Percentiles rank a stretch among this genome's conserved stretches.
These are phyloP conservation scores for Vollenhovia emeryi DNA, from an alignment of 1,140 invertebrate genomes.

Conservation along the genomic window DNA sequence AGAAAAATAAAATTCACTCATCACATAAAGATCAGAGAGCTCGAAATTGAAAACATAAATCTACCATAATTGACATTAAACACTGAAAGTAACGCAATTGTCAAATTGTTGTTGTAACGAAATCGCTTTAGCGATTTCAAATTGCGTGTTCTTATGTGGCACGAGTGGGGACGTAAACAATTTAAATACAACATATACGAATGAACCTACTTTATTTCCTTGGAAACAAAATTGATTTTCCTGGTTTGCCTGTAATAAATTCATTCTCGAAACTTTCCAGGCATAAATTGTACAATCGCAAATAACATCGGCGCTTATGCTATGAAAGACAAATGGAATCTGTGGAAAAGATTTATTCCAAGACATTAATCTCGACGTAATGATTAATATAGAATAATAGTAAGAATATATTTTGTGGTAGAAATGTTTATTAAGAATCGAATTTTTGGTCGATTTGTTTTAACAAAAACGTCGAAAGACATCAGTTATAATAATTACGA, in stretches of 20 bases:
- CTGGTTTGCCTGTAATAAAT: neutral
- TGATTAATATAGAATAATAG: neutral
- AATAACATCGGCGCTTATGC: neutral
- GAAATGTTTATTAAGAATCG: neutral
- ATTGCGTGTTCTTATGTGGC: neutral
- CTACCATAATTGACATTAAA: neutral
- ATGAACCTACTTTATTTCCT: neutral
- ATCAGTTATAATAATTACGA: neutral
- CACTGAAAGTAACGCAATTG: neutral
- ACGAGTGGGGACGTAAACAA: neutral
- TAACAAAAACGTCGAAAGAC: neutral
- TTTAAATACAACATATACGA: neutral
- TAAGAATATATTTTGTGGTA: neutral
- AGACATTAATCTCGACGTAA: neutral
- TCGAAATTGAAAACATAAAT: too few species aligned
- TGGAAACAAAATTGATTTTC: conserved; percentile 8
- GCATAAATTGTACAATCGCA: neutral
- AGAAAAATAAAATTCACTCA: too few species aligned
- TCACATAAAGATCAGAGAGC: too few species aligned
- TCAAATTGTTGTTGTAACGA: neutral
- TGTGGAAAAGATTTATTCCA: neutral
- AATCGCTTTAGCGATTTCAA: neutral
- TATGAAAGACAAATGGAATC: neutral
- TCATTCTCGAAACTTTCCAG: neutral
- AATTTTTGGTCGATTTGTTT: neutral